phyloP scores from a whole-genome alignment of 1,140 invertebrate species.

The Pogonognathellus flavescens region DNA sequence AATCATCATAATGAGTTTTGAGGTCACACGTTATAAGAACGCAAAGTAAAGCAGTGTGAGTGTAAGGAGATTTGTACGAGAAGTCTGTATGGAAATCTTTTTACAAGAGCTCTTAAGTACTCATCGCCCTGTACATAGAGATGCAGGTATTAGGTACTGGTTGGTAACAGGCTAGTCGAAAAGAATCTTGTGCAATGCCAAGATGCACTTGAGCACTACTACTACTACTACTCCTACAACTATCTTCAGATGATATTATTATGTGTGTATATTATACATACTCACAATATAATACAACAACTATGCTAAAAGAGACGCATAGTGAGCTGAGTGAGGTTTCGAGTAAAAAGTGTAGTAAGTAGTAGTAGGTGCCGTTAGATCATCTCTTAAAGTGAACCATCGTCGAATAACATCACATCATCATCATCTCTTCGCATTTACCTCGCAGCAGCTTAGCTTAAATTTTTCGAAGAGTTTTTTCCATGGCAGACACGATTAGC shows the following conservation, averaged over 20 bases:
- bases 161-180: neutral
- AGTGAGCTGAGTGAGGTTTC: neutral
- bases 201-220: neutral
- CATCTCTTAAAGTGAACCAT: constrained; percentile 36
- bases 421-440: constrained; percentile 12
- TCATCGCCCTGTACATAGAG: neutral
- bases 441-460: constrained; percentile 8
- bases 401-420: neutral
- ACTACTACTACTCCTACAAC: no score
- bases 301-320: neutral
- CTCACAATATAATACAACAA: no score
- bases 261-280: neutral
- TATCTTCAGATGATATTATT: neutral
- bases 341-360: constrained; percentile 7
- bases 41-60: neutral
- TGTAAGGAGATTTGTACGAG: no score
- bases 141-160: neutral
- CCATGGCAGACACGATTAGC: no score
- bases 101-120: neutral
- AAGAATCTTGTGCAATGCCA: neutral
- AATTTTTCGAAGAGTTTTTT: no score
- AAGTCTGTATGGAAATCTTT: neutral
- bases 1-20: constrained; percentile 47
- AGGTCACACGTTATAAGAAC: constrained; percentile 18
- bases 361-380: constrained; percentile 42